phyloP scores from a whole-genome alignment of 1,140 invertebrate genomes.

The Lysiphlebus fabarum region DNA sequence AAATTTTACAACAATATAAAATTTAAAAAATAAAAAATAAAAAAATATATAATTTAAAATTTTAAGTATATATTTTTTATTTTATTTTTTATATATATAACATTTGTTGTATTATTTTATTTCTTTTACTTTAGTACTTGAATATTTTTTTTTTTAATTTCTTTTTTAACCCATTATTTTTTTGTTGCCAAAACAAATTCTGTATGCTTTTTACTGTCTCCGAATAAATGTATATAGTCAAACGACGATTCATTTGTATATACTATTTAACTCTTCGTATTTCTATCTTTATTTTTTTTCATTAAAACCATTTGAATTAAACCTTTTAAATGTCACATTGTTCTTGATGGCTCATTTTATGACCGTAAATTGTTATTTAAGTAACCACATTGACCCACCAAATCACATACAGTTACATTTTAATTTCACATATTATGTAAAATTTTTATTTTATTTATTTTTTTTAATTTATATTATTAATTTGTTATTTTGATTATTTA shows the following conservation, averaged over 20 bases:
- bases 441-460: too few relatives aligned
- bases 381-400: constrained; percentile 12
- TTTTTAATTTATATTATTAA: too few relatives aligned
- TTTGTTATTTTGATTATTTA: too few relatives aligned
- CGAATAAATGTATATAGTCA: constrained; percentile 8
- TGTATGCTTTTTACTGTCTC: not conserved
- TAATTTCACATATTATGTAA: too few relatives aligned
- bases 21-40: too few relatives aligned
- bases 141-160: constrained; percentile 3
- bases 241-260: constrained; percentile 5
- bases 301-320: constrained; percentile 25
- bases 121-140: constrained; percentile 3
- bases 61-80: not conserved
- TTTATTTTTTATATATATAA: not conserved
- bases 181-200: constrained; percentile 1
- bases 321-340: constrained; percentile 34
- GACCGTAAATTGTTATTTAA: constrained; percentile 44
- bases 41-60: too few relatives aligned
- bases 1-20: too few relatives aligned
- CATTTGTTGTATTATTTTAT: not conserved
- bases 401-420: too few relatives aligned
- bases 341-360: constrained; percentile 47
- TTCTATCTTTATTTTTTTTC: too few relatives aligned
- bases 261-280: too few relatives aligned
- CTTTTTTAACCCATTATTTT: constrained; percentile 4